A percentile compares a stretch with the other conserved stretches of the same genome.
These are phyloP conservation scores for Drosophila neocordata DNA, from an alignment of 1,140 invertebrate species.

Conservation along the genomic window DNA sequence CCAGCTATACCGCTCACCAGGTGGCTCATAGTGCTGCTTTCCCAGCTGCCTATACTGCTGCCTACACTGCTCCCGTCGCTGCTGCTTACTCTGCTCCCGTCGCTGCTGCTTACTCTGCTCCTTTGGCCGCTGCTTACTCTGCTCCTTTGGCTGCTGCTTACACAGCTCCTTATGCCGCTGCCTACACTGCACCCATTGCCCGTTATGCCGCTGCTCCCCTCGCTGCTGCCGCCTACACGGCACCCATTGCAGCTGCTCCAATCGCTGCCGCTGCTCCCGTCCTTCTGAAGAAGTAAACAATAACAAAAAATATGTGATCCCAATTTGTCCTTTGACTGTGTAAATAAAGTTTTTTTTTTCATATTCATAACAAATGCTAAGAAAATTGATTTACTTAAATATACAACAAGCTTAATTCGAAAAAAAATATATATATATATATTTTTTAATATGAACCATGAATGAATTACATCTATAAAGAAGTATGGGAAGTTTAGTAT, in stretches of 20 bases:
- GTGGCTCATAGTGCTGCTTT: slow-evolving; percentile 65
- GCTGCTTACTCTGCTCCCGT: slow-evolving; percentile 61
- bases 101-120: slow-evolving; percentile 47
- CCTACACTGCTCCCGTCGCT: slow-evolving; percentile 45
- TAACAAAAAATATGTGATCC: slow-evolving; percentile 22
- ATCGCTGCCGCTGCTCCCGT: slow-evolving; percentile 53
- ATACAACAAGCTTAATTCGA: no score
- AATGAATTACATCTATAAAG: no score
- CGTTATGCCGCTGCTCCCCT: slow-evolving; percentile 47
- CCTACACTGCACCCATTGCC: slow-evolving; percentile 73
- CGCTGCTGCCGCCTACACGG: slow-evolving; percentile 49
- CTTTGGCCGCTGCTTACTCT: slow-evolving; percentile 67
- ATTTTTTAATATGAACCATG: no score
- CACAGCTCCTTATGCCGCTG: slow-evolving; percentile 76
- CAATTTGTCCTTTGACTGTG: slow-evolving; percentile 49
- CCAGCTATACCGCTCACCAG: slow-evolving; percentile 60
- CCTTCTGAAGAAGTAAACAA: slow-evolving; percentile 67
- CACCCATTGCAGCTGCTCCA: slow-evolving; percentile 45
- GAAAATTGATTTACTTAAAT: not conserved
- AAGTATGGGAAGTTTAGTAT: no score
- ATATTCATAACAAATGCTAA: slow-evolving; percentile 13
- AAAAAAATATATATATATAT: no score
- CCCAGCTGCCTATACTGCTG: slow-evolving; percentile 60
- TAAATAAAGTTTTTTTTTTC: slow-evolving; percentile 64
- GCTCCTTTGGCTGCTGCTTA: slow-evolving; percentile 50